phyloP scores from a whole-genome alignment of 35 echinoderm and acorn worm genomes.

The Acanthaster planci region DNA sequence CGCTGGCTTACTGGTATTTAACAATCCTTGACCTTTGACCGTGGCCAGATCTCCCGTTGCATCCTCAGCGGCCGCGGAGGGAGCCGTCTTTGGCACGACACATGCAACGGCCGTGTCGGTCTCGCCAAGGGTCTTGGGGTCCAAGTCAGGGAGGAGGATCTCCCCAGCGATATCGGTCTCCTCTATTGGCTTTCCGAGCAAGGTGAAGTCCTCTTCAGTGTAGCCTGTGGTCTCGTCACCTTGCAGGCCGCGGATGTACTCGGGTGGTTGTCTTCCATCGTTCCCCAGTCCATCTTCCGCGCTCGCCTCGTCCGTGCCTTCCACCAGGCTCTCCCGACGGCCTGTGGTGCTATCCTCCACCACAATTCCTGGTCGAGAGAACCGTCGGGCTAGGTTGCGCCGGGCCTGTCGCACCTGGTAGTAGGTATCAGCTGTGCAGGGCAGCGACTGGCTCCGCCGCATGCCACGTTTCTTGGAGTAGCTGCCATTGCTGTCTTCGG shows the following conservation, averaged over 20 bases:
- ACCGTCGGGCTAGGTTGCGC: background rate
- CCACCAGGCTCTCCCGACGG: conserved; percentile 12
- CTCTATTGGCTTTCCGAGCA: conserved; percentile 62
- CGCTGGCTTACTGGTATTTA: conserved; percentile 26
- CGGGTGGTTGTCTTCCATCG: background rate
- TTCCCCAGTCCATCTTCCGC: background rate
- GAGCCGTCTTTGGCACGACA: background rate
- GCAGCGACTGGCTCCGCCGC: conserved; percentile 12
- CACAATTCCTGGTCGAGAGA: background rate
- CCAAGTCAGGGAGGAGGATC: conserved; percentile 25
- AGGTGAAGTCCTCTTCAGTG: conserved; percentile 54
- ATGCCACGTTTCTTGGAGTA: conserved; percentile 4
- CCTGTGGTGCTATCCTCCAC: conserved; percentile 3
- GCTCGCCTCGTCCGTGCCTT: conserved; percentile 24
- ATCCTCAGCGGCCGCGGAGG: background rate
- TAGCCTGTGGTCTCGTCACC: conserved; percentile 69
- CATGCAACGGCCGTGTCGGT: background rate
- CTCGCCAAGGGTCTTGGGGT: background rate
- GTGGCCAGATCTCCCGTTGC: background rate
- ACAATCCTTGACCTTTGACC: conserved; percentile 34
- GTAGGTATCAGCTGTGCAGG: conserved; percentile 5
- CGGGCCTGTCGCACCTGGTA: conserved; percentile 14
- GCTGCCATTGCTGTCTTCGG: background rate
- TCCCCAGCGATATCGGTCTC: conserved; percentile 55
- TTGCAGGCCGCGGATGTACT: conserved; percentile 38